phyloP scores from a whole-genome alignment of 2,113 vertebrate genomes.

The Psophia crepitans region DNA sequence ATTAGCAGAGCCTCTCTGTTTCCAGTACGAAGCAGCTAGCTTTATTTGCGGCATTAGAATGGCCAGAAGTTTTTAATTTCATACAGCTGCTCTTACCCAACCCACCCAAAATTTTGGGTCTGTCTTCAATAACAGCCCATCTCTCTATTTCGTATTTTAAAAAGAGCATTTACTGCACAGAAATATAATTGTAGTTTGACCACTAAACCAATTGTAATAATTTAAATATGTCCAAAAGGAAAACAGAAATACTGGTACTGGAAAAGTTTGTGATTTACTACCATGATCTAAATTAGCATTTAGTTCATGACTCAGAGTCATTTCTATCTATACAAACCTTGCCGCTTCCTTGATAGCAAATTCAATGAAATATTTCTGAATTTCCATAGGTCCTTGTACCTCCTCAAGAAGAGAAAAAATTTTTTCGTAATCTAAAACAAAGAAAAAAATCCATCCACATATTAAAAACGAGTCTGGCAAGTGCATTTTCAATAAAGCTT shows the following conservation, averaged over 20 bases:
- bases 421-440: conserved; percentile 84
- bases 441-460: neutral
- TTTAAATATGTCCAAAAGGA: neutral
- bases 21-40: neutral
- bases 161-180: neutral
- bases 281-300: neutral
- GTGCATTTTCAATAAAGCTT: neutral
- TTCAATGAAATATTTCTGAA: conserved; percentile 93
- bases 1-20: neutral
- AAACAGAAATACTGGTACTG: neutral
- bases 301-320: fast-evolving
- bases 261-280: neutral
- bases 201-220: neutral
- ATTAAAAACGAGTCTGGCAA: neutral
- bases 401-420: conserved; percentile 90
- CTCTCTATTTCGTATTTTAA: neutral
- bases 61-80: too few relatives aligned
- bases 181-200: neutral
- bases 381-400: conserved; percentile 86
- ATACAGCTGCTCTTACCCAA: neutral
- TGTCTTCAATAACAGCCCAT: neutral
- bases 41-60: neutral
- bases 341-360: conserved; percentile 94
- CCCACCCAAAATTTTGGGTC: neutral
- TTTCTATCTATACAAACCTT: conserved; percentile 75